These are phyloP conservation scores for Delichon dasypus DNA, from an alignment of 2,797 vertebrate species.

Conservation along the genomic window DNA sequence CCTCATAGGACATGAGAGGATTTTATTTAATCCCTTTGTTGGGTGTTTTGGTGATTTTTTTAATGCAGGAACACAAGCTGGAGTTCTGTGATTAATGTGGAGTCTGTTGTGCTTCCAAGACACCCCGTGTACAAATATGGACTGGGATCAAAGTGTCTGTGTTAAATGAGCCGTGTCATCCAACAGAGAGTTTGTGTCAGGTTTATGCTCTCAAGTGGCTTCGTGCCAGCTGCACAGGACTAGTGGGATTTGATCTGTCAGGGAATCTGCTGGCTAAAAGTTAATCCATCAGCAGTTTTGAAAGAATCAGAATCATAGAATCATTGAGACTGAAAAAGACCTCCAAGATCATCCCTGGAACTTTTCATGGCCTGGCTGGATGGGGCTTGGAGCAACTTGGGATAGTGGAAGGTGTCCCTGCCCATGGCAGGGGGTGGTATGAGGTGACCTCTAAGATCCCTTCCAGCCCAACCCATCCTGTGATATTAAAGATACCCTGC, in stretches of 20 bases:
- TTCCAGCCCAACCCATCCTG: not conserved
- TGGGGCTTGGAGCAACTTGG: rapidly evolving
- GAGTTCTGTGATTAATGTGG: not conserved
- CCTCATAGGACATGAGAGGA: not conserved
- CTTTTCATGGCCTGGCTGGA: not conserved
- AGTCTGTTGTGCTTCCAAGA: not conserved
- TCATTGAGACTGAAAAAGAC: not conserved
- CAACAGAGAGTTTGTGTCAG: not conserved
- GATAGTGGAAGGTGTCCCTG: not conserved
- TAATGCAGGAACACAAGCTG: not conserved
- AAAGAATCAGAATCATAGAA: not conserved
- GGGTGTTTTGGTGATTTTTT: not conserved
- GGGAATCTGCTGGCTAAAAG: not conserved
- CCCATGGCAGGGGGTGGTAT: rapidly evolving
- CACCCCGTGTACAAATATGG: not conserved
- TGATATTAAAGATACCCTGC: not conserved
- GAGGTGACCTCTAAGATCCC: rapidly evolving
- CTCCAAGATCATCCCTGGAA: not conserved
- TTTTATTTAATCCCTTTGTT: not conserved
- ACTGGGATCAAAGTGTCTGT: not conserved
- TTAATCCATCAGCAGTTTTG: not conserved
- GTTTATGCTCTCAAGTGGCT: not conserved
- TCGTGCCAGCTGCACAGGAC: not conserved
- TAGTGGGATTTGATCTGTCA: not conserved
- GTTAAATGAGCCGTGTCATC: not conserved